Evolutionary conservation across 1,140 invertebrate genomes (phyloP), one percentile per base, ranked within the genome.

Genomic region (Piezodorus guildinii): DNA sequence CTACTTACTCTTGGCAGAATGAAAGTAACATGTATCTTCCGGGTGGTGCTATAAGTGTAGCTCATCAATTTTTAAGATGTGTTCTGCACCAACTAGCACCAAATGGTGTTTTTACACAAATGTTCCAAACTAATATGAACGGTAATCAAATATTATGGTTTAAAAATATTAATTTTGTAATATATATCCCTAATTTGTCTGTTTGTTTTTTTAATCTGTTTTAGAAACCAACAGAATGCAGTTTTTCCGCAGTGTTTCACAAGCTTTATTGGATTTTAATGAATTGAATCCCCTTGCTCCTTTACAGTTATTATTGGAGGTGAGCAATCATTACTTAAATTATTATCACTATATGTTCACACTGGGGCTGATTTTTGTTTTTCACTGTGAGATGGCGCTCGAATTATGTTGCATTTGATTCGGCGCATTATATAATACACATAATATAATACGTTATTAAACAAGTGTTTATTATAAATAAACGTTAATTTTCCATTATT

Each of bases 41-140:
- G 10, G 91, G 91, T 65, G 88, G 90, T 65, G 88, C 89, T 3
- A 84, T 90, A 59, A 96, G 92, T 74, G 92, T 97, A 46, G 94
- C 95, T 1, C 86, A 95, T 74, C 96, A 99, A 76, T 97, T 99
- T 77, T 78, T 99, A 49, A 83, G 96, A 68, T 98, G 96, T 74
- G 87, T 95, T 62, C 79, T 99, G 39, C 95, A 99, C 76, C 95
- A 98, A 75, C 76, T 99, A 27, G 91, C 93, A 14, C 92, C 93
- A 0, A 95, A 97, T 76, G 94, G 94, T 64, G 88, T 99, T 61
- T 98, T 98, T 74, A 79, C 92, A 62, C 95, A 98, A 79, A 86
- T 99, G 69, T 98, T 98, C 74, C 85, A 95, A 77, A 91, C 90
- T 17, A 83, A 89, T 72, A 83, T 89, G 67, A 84, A 86, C 69